Base-by-base conservation (phyloP, 2,113 vertebrate species). In the Xiphophorus hellerii region DNA sequence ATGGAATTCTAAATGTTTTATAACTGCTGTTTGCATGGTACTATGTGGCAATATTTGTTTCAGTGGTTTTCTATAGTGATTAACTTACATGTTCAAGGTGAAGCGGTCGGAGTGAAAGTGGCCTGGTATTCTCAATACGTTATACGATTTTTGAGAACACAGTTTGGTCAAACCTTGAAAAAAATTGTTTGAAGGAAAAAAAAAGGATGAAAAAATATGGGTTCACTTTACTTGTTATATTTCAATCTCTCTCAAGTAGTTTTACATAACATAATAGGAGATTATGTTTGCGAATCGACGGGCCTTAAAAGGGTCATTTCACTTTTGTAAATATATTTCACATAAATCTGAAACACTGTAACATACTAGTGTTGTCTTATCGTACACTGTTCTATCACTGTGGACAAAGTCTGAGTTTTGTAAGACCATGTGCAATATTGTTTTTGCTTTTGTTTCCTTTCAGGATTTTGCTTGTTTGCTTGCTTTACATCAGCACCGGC, bases 11-110 rank as follows among this genome's bases (percentile, higher is more conserved):
- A 84, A 87, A 82, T 90, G 87, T 92, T 93, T 93, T 92, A 88
- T 92, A 91, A 89, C 87, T 88, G 86, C 88, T 92, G 92, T 95
- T 93, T 94, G 94, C 94, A 94, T 95, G 94, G 90, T 93, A 85
- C 79, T 87, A 70, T 84, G 93, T 94, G 89, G 90, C 89, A 87
- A 92, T 93, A 93, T 90, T 93, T 90, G 93, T 94, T 94, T 89
- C 73, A 85, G 87, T 92, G 87, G 85, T 92, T 94, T 58, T 92
- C 86, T 93, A 90, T 93, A 79, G 90, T 92, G 87, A 88, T 77
- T 78, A 37, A 91, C 77, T 89, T 88, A 61, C 67, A 81, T 77
- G 89, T 93, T 89, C 84, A 84, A 87, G 81, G 86, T 73, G 80
- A 73, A 68, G 73, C 37, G 2, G 30, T 12, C 44, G 63, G 61